These are phyloP conservation scores for Dallia pectoralis DNA, from an alignment of 2,797 vertebrate species.

Conservation along the genomic window DNA sequence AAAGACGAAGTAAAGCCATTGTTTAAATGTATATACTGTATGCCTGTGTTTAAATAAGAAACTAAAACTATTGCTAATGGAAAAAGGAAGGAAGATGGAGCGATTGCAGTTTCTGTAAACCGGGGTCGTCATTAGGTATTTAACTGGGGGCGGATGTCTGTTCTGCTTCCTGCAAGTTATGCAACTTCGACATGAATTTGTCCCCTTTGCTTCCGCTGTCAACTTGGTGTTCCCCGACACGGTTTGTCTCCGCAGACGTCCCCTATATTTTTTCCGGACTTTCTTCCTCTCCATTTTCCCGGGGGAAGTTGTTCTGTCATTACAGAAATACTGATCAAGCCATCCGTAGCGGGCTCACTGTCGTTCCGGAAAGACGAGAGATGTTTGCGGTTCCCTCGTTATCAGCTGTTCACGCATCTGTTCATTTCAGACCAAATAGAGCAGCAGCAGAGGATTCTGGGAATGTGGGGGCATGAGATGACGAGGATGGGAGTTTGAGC, in stretches of 20 bases:
- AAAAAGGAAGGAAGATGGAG: conserved; percentile 24
- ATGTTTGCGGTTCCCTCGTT: background rate
- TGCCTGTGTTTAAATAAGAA: conserved; percentile 33
- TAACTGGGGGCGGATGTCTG: conserved; percentile 28
- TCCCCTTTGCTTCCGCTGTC: background rate
- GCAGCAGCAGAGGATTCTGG: conserved; percentile 14
- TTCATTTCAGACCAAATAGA: conserved; percentile 31
- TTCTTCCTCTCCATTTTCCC: conserved; percentile 13
- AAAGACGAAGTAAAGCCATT: conserved; percentile 52
- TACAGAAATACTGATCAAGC: conserved; percentile 11
- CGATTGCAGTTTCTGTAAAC: conserved; percentile 6
- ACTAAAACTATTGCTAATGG: conserved; percentile 16
- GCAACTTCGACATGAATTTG: background rate
- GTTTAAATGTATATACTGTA: conserved; percentile 60
- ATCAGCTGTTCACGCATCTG: conserved; percentile 27
- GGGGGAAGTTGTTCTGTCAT: conserved; percentile 27
- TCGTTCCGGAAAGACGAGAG: conserved; percentile 17
- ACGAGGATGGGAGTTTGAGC: conserved; percentile 22
- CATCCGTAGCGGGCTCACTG: conserved; percentile 35
- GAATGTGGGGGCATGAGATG: background rate
- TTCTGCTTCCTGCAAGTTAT: conserved; percentile 9
- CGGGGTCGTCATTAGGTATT: conserved; percentile 35
- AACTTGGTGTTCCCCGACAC: conserved; percentile 16
- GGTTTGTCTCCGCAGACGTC: background rate
- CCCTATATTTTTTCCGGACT: conserved; percentile 10